Base-by-base conservation (phyloP, 2,113 vertebrate species). In the Austrofundulus limnaeus region DNA sequence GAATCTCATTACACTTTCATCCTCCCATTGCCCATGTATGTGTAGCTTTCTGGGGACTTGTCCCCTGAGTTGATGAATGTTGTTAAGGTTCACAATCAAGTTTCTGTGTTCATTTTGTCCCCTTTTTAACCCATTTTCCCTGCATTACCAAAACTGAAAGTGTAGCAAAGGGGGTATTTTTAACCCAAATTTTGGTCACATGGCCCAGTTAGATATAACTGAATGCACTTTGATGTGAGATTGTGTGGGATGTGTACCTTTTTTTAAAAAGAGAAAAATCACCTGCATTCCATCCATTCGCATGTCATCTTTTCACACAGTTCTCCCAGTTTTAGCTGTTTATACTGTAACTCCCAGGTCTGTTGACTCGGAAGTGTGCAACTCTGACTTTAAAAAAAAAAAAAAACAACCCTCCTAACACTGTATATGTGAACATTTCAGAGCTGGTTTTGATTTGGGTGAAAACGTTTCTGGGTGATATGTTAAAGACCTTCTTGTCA, bases 191-290 rank as follows among this genome's bases (percentile, higher is more conserved):
- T 31, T 53, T 72, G 69, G 66, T 84, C 75, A 15, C 5, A 42
- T 75, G 75, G 67, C 80, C 70, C 83, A 66, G 61, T 75, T 74
- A 70, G 73, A 83, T 87, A 69, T 86, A 72, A 56, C 84, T 87
- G 85, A 92, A 93, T 90, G 91, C 91, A 93, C 92, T 93, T 93
- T 92, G 90, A 91, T 86, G 74, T 85, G 83, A 90, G 90, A 89
- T 87, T 89, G 86, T 83, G 79, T 87, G 86, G 91, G 86, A 90
- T 89, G 90, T 90, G 76, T 74, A 74, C 75, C 75, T 85, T 34
- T 31, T 45, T 37, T 66, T 66, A 2, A 52, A 49, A 41, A 75
- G 54, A 49, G 12, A 42, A 48, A 80, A 87, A 81, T 79, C 62
- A 68, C 87, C 81, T 89, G 87, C 90, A 92, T 91, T 92, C 90